Percentiles rank a stretch among this genome's conserved stretches.
These are phyloP conservation scores for Rhinogobius similis DNA, from an alignment of 2,113 vertebrate genomes.

Conservation along the genomic window DNA sequence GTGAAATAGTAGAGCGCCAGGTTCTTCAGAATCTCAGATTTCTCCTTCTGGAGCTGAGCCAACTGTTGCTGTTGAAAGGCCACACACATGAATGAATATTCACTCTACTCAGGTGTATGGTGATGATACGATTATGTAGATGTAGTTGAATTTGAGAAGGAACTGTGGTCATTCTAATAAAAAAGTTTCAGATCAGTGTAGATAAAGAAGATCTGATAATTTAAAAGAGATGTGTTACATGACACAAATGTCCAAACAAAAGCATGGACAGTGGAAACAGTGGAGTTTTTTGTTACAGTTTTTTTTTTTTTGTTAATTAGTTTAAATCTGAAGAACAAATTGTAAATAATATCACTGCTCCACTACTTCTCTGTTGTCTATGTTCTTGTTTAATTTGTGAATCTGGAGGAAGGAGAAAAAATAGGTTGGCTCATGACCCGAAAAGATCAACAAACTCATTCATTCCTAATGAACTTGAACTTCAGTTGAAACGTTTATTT, in stretches of 20 bases:
- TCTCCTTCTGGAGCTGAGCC: conserved; percentile 98
- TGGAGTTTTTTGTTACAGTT: neutral
- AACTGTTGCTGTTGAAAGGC: conserved; percentile 94
- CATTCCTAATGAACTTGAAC: neutral
- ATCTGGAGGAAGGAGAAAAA: neutral
- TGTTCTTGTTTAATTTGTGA: neutral
- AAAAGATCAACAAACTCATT: neutral
- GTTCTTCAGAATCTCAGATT: conserved; percentile 99
- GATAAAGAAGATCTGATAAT: neutral
- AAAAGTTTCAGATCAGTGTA: neutral
- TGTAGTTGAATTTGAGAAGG: neutral
- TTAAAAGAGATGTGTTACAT: neutral
- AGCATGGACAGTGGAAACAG: neutral
- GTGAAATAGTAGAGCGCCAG: conserved; percentile 98
- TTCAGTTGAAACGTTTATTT: neutral
- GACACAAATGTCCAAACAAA: neutral
- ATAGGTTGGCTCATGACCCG: neutral
- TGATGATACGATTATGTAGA: neutral
- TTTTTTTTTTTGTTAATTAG: no score
- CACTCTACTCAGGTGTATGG: neutral
- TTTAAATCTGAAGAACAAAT: no score
- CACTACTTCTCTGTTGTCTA: neutral
- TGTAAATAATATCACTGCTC: neutral
- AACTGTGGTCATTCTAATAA: neutral
- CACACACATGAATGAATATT: conserved; percentile 30